phyloP scores from a whole-genome alignment of 2,113 vertebrate genomes.

The Nothobranchius kuhntae region DNA sequence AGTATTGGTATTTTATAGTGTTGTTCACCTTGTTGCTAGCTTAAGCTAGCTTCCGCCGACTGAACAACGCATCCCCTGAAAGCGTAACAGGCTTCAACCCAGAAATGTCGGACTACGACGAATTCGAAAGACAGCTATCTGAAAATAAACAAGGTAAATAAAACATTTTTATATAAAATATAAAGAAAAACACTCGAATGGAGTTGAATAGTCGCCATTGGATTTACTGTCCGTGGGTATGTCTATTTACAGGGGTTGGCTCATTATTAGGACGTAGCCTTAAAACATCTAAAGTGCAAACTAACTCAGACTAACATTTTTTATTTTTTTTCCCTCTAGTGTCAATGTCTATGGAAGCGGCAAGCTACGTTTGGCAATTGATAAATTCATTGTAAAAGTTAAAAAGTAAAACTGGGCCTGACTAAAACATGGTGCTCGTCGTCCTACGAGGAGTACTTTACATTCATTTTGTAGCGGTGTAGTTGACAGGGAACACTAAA shows the following conservation, averaged over 20 bases:
- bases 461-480: too few relatives aligned
- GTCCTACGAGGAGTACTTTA: too few relatives aligned
- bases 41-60: slow-evolving; percentile 58
- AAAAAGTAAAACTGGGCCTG: not conserved
- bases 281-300: too few relatives aligned
- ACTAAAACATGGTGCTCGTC: not conserved
- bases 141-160: slow-evolving; percentile 88
- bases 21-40: slow-evolving; percentile 68
- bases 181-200: not conserved
- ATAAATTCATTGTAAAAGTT: too few relatives aligned
- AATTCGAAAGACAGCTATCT: slow-evolving; percentile 89
- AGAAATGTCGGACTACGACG: slow-evolving; percentile 90
- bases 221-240: slow-evolving; percentile 2
- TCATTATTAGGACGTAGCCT: slow-evolving; percentile 1
- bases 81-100: slow-evolving; percentile 39
- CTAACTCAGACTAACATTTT: not conserved
- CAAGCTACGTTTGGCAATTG: too few relatives aligned
- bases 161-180: fast-evolving
- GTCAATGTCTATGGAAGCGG: too few relatives aligned
- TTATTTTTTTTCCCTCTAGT: too few relatives aligned
- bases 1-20: slow-evolving; percentile 44
- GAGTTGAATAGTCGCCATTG: not conserved
- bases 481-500: too few relatives aligned
- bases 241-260: slow-evolving; percentile 54
- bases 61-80: slow-evolving; percentile 58